These are phyloP conservation scores for Anhinga rufa DNA, from an alignment of 2,113 vertebrate species.

Conservation along the genomic window DNA sequence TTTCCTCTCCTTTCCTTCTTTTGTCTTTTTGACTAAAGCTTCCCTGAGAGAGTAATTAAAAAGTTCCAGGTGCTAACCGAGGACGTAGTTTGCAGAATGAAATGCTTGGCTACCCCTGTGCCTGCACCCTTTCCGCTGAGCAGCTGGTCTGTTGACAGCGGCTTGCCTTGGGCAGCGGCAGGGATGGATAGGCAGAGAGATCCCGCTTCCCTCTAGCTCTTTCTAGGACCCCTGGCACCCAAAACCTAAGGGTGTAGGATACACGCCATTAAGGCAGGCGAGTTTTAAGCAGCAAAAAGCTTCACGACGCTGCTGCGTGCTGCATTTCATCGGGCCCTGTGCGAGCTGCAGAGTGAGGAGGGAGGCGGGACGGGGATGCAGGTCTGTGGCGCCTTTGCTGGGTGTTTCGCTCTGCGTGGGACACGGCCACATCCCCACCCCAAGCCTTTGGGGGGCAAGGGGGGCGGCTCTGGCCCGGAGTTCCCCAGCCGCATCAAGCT, in stretches of 20 bases:
- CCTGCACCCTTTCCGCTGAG: background rate
- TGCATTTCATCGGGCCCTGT: rapidly evolving
- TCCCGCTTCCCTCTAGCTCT: background rate
- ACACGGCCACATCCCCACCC: background rate
- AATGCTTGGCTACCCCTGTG: background rate
- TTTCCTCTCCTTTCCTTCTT: background rate
- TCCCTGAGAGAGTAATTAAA: conserved; percentile 56
- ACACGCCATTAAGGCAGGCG: background rate
- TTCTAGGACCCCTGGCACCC: background rate
- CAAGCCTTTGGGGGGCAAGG: background rate
- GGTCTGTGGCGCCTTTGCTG: background rate
- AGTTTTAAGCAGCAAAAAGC: background rate
- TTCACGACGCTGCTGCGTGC: background rate
- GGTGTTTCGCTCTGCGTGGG: background rate
- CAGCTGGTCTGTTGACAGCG: rapidly evolving
- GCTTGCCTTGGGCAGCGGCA: background rate
- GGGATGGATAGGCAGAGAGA: background rate
- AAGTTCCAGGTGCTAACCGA: background rate
- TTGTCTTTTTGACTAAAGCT: background rate
- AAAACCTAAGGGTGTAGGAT: background rate
- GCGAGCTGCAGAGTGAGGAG: background rate
- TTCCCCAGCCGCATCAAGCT: background rate
- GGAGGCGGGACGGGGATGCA: background rate
- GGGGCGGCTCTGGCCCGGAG: background rate
- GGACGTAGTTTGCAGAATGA: background rate